phyloP scores from a whole-genome alignment of 2,888 invertebrate species.

The Resseliella maxima region DNA sequence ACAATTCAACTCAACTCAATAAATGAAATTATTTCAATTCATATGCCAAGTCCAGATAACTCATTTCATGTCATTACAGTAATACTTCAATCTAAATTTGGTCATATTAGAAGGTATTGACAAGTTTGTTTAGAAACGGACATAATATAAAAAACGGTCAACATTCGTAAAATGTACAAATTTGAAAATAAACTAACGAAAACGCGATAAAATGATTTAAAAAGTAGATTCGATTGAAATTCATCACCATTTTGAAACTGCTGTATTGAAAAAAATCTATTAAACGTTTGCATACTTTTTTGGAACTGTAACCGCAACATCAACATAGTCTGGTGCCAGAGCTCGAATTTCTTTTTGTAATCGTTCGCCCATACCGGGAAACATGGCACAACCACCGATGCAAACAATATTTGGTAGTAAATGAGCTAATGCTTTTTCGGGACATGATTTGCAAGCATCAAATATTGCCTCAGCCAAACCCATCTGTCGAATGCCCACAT shows the following conservation, averaged over 20 bases:
- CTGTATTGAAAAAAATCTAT: neutral
- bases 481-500: slow-evolving; percentile 91
- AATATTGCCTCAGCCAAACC: slow-evolving; percentile 92
- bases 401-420: slow-evolving; percentile 86
- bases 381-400: slow-evolving; percentile 82
- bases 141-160: no score
- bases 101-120: no score
- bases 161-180: no score
- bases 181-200: no score
- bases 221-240: no score
- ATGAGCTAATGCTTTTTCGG: slow-evolving; percentile 79
- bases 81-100: no score
- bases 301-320: slow-evolving; percentile 78
- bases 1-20: no score
- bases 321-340: slow-evolving; percentile 80
- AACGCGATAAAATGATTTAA: no score
- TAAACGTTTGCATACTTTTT: slow-evolving; percentile 71
- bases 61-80: no score
- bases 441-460: slow-evolving; percentile 79
- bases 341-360: slow-evolving; percentile 82
- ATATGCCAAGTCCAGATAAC: no score
- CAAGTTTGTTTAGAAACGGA: no score
- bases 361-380: slow-evolving; percentile 86
- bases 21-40: no score
- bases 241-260: neutral